These are phyloP conservation scores for Brachyhypopomus gauderio DNA, from an alignment of 2,113 vertebrate species.

Conservation along the genomic window DNA sequence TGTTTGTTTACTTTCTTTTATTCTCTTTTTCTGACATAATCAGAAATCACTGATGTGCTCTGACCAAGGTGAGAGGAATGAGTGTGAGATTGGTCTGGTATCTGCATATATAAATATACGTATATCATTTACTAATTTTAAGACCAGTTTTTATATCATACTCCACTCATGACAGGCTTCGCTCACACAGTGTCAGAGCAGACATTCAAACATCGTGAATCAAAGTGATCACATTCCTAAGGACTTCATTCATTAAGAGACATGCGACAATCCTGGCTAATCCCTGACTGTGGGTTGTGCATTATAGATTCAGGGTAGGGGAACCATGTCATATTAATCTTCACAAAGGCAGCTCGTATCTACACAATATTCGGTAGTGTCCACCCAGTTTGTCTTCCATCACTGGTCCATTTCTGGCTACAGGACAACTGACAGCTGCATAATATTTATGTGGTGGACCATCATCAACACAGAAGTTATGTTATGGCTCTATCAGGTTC, in stretches of 20 bases:
- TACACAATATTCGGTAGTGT: too few species aligned
- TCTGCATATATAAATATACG: slow-evolving; percentile 10
- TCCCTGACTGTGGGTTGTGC: neutral
- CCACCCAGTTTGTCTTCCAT: too few species aligned
- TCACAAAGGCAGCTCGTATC: too few species aligned
- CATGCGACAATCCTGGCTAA: neutral
- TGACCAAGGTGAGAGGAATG: slow-evolving; percentile 11
- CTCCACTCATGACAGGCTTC: neutral
- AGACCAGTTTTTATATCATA: neutral
- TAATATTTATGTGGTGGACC: too few species aligned
- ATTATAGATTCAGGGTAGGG: neutral
- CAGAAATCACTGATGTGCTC: neutral
- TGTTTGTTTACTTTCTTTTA: neutral
- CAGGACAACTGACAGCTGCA: too few species aligned
- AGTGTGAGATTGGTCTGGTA: neutral
- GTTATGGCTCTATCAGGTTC: too few species aligned
- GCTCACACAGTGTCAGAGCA: neutral
- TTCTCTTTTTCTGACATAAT: neutral
- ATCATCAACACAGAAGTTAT: too few species aligned
- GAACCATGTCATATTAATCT: neutral
- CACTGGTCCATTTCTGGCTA: too few species aligned
- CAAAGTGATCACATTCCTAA: neutral
- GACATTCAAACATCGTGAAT: neutral
- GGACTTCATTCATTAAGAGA: neutral
- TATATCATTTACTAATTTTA: neutral